Conservation (phyloP, 2,888 invertebrate species). For the Aelia acuminata region DNA sequence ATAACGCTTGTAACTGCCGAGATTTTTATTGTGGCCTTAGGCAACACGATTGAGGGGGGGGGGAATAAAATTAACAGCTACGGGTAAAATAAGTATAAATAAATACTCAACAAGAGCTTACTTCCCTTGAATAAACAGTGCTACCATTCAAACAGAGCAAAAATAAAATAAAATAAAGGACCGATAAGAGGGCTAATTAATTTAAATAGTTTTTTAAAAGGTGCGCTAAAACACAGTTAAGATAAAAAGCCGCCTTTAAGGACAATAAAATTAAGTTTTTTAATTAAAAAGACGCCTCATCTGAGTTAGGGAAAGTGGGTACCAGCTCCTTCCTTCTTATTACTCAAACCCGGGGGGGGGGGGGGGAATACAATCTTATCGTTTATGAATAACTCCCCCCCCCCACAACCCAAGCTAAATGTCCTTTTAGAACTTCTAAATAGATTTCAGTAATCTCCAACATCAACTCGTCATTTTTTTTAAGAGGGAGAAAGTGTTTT, state of each 20-base stretch:
- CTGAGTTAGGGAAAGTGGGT: conserved; percentile 3
- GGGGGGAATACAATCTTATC: conserved; percentile 30
- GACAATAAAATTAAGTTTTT: conserved; percentile 58
- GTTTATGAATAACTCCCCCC: conserved; percentile 24
- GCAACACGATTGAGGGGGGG: neutral
- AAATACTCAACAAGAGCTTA: conserved; percentile 10
- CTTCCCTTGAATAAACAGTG: conserved; percentile 6
- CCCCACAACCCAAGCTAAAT: neutral
- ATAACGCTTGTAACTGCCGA: conserved; percentile 6
- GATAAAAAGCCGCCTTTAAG: conserved; percentile 49
- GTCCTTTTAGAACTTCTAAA: neutral
- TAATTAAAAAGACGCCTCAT: conserved; percentile 51
- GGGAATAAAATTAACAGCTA: neutral
- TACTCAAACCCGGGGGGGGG: conserved; percentile 39
- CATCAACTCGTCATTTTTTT: neutral
- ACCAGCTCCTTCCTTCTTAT: neutral
- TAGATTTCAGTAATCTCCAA: neutral
- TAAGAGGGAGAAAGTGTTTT: neutral
- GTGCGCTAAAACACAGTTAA: conserved; percentile 57
- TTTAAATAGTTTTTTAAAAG: conserved; percentile 57
- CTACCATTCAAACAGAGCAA: neutral
- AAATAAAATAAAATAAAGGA: no score
- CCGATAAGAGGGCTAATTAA: conserved; percentile 52
- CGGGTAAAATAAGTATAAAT: conserved; percentile 5
- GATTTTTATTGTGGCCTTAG: conserved; percentile 7